These are phyloP conservation scores for Aleiodes sp. DNA, from an alignment of 1,140 invertebrate species.

Conservation along the genomic window DNA sequence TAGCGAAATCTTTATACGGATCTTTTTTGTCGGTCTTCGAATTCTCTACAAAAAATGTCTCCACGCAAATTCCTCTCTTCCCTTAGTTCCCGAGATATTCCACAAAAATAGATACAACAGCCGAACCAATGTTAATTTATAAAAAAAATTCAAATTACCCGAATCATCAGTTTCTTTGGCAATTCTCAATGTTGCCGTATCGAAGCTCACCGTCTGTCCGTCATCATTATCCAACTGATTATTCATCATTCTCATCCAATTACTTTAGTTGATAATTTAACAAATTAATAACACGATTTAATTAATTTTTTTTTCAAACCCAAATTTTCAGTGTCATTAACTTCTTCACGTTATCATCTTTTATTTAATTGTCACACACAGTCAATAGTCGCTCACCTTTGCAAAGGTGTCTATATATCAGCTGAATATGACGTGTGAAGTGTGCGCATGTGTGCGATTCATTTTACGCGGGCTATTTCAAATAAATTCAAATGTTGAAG, in stretches of 20 bases:
- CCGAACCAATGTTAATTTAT: too few species aligned
- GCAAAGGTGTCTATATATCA: conserved; percentile 10
- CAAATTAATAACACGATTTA: not conserved
- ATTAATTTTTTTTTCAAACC: not conserved
- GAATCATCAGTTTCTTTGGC: conserved; percentile 41
- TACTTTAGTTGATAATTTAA: not conserved
- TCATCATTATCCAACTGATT: conserved; percentile 45
- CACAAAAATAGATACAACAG: too few species aligned
- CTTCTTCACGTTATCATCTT: not conserved
- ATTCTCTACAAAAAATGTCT: too few species aligned
- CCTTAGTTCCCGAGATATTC: too few species aligned
- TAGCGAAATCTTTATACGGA: too few species aligned
- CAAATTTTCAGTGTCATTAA: not conserved
- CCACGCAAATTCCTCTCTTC: too few species aligned
- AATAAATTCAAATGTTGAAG: too few species aligned
- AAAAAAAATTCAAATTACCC: conserved; percentile 1
- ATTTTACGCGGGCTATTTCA: too few species aligned
- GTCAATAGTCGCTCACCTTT: not conserved
- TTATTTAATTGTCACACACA: not conserved
- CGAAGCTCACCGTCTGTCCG: conserved; percentile 48
- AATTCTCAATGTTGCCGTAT: conserved; percentile 51
- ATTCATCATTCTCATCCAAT: conserved; percentile 5
- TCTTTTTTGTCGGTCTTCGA: too few species aligned
- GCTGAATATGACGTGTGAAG: conserved; percentile 4
- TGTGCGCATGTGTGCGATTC: not conserved